Evolutionary conservation across 2,797 vertebrate genomes (phyloP).

Genomic region (Alca torda): DNA sequence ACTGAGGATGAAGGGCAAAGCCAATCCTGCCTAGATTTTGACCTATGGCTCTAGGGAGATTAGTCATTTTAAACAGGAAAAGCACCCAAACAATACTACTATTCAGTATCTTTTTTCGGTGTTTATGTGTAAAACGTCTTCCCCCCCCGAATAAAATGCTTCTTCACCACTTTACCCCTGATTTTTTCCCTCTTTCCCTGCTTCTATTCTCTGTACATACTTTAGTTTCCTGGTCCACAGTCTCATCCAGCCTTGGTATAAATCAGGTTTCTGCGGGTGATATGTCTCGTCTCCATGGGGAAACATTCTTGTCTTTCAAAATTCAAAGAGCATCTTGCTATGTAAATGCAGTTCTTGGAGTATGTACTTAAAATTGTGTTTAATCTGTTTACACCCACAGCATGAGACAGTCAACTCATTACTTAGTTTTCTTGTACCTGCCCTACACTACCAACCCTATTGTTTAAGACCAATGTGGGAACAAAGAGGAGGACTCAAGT

Average conservation of each 20-base stretch:
- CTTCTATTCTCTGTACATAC: not conserved
- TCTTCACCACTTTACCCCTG: not conserved
- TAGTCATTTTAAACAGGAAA: slow-evolving; percentile 1
- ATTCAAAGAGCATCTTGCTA: not conserved
- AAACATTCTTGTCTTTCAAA: not conserved
- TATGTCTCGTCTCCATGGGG: not conserved
- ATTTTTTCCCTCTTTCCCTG: not conserved
- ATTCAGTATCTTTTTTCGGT: not conserved
- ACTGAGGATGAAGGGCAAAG: not conserved
- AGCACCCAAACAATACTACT: not conserved
- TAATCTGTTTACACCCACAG: not conserved
- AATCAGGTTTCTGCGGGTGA: not conserved
- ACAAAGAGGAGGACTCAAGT: not conserved
- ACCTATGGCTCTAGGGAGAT: not conserved
- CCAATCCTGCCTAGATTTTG: slow-evolving; percentile 17
- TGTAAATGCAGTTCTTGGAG: not conserved
- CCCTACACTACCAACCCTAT: not conserved
- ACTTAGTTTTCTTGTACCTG: not conserved
- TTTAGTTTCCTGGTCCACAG: not conserved
- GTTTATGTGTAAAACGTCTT: not conserved
- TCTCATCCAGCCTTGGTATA: not conserved
- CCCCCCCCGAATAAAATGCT: not conserved
- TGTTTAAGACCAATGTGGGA: not conserved
- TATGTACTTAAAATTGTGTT: not conserved
- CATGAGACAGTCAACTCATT: not conserved